Evolutionary conservation across 2,888 invertebrate genomes (phyloP), one percentile per base, ranked within the genome.

Genomic region (Orthonychiurus folsomi): DNA sequence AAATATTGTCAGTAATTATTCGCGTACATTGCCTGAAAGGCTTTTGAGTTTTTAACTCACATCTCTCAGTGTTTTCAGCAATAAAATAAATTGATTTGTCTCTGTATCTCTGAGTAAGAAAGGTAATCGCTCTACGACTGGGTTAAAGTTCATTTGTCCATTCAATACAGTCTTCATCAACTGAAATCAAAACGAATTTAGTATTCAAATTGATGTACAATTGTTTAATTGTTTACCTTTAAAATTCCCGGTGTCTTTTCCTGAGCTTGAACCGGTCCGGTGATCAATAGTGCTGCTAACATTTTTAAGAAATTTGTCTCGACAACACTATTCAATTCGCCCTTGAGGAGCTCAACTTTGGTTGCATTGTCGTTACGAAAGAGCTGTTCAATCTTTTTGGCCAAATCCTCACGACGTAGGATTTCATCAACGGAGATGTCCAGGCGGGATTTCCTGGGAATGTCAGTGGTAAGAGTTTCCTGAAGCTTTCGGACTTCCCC

Each of bases 261-360:
- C 50, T 70, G 71, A 21, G 66, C 70, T 3, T 64, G 63, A 1
- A 63, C 60, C 12, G 73, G 73, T 15, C 73, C 71, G 21, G 71
- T 65, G 0, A 71, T 64, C 20, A 73, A 59, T 54, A 73, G 64
- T 3, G 71, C 70, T 1, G 71, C 65, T 23, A 73, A 27, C 61
- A 70, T 69, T 60, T 66, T 64, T 24, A 73, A 27, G 60, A 73
- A 71, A 59, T 73, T 73, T 9, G 63, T 66, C 55, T 69, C 66
- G 18, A 73, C 66, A 20, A 63, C 63, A 23, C 64, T 59, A 25
- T 62, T 62, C n/a, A 71, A 26, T 27, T 70, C 69, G 3, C 66
- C 67, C 54, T 69, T 70, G 1, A 64, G 68, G n/a, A 61, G 58
- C 50, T 70, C 71, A 1, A 70, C 62, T 20, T 64, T 55, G 1